phyloP scores from a whole-genome alignment of 2,797 vertebrate genomes.

The Characodon lateralis region DNA sequence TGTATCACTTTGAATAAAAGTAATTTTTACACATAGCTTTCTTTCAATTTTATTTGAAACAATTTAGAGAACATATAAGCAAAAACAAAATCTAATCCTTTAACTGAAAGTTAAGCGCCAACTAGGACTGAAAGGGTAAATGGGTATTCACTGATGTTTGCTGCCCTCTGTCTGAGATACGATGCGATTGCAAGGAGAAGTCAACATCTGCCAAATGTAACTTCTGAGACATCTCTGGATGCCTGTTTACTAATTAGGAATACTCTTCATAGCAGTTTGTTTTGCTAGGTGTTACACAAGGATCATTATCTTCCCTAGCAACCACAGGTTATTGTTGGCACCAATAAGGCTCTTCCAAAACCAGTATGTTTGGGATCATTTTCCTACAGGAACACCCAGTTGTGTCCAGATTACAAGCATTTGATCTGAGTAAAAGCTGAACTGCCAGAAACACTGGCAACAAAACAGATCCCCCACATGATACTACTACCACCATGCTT shows the following conservation, averaged over 20 bases:
- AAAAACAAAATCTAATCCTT: background rate
- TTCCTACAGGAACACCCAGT: too few relatives aligned
- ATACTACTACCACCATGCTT: too few relatives aligned
- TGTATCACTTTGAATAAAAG: background rate
- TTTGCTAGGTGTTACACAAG: background rate
- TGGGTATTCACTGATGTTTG: conserved; percentile 30
- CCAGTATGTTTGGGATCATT: too few relatives aligned
- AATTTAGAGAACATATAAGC: background rate
- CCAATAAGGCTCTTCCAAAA: background rate
- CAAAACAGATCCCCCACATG: too few relatives aligned
- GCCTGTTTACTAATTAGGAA: too few relatives aligned
- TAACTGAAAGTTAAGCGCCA: background rate
- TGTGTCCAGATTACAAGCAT: too few relatives aligned
- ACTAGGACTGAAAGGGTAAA: background rate
- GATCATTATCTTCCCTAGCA: conserved; percentile 8
- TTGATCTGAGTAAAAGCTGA: too few relatives aligned
- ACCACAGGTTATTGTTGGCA: background rate
- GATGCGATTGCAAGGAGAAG: conserved; percentile 27
- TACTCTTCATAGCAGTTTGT: background rate
- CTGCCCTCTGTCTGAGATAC: conserved; percentile 61
- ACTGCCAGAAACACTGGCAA: too few relatives aligned
- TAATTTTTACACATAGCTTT: background rate
- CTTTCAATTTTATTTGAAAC: background rate
- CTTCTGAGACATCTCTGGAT: background rate
- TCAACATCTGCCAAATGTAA: background rate